Conservation (phyloP, 2,888 invertebrate genomes). For the Spodoptera exigua region DNA sequence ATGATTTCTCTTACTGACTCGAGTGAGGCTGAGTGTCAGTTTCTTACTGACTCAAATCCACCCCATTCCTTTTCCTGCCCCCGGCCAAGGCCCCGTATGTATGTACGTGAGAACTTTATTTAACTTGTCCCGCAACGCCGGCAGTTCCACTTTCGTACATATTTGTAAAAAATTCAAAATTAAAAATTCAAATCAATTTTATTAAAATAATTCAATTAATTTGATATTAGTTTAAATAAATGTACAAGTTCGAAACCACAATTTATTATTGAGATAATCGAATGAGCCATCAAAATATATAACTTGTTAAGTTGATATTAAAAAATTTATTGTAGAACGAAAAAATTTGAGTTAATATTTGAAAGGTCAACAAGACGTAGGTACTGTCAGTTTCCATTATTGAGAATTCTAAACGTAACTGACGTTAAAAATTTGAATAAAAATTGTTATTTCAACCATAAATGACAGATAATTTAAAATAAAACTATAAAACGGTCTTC, state of each 20-base stretch:
- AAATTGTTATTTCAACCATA: conserved; percentile 9
- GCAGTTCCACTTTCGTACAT: no score
- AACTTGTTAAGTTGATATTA: not conserved
- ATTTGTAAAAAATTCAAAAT: no score
- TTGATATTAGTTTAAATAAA: no score
- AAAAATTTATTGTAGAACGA: not conserved
- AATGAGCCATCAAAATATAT: not conserved
- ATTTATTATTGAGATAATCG: not conserved
- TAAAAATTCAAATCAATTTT: no score
- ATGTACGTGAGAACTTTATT: no score
- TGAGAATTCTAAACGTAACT: conserved; percentile 8
- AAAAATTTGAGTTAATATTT: not conserved
- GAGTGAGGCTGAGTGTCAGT: no score
- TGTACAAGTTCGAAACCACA: not conserved
- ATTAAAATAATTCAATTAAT: not conserved
- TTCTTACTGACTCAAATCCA: no score
- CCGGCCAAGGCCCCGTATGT: no score
- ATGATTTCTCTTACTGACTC: no score
- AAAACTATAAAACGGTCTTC: not conserved
- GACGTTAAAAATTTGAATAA: conserved; percentile 22
- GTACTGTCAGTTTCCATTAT: conserved; percentile 23
- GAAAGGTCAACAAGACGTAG: conserved; percentile 13
- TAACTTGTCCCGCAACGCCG: no score
- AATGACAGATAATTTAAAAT: not conserved
- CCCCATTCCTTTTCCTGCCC: no score